Base-by-base conservation (phyloP, 2,797 vertebrate genomes). In the Mergus octosetaceus region DNA sequence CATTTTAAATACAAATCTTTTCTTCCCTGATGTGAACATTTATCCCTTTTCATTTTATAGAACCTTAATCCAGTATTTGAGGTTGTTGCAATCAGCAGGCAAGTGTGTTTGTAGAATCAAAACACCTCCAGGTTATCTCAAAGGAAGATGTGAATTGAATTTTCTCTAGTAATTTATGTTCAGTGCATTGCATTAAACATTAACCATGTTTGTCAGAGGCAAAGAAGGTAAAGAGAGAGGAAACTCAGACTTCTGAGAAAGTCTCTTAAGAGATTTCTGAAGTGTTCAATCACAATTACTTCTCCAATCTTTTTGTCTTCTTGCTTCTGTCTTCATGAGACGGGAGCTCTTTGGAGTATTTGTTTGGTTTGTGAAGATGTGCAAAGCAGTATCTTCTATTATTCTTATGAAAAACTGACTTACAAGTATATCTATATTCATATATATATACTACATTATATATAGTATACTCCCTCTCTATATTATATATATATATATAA, bases 311-410 rank as follows among this genome's bases (percentile, higher is more conserved):
- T n/a, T 2, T 53, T 93, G 5, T 61, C 11, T 57, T 66, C 21
- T 74, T 85, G 11, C 25, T 87, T 85, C 64, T 83, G 5, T 11
- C 4, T 68, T 39, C 14, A 8, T 36, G 24, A 28, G 13, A 30
- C 7, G 5, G 9, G 34, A 68, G 15, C 7, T 65, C 6, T 19
- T 12, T 0, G 1, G 1, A 1, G 1, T 3, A 19, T 68, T 78
- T 18, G 1, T 47, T 89, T 81, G 20, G 3, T 32, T 69, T 79
- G 5, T 70, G 39, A 66, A 76, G 16, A n/a, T 75, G 11, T 24
- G 9, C 5, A 62, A 75, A 89, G 20, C 1, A 3, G 2, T 0
- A 0, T 69, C 38, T 51, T 80, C 22, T 57, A 43, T n/a, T 36
- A 7, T 38, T 77, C 28, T 53, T 72, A 49, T n/a, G 25, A 57